Conservation (phyloP, 1,140 invertebrate genomes). For the Cardiocondyla obscurior region DNA sequence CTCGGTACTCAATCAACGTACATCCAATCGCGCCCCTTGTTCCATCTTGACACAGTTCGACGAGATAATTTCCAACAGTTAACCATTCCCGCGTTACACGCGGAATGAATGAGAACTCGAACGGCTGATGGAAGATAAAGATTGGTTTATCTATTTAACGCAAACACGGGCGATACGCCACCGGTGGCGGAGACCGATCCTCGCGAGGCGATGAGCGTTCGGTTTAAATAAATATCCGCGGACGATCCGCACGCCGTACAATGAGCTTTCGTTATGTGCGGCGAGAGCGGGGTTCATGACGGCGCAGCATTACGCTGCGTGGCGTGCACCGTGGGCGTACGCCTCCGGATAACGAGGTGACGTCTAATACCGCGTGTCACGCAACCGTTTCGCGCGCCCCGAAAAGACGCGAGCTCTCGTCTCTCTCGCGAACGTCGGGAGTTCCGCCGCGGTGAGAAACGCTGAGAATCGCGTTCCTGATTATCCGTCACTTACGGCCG, state of each 20-base stretch:
- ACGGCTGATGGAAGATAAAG: background rate
- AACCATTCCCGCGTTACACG: constrained; percentile 29
- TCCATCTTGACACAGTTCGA: constrained; percentile 49
- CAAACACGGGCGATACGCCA: background rate
- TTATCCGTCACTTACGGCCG: constrained; percentile 30
- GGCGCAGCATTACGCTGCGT: background rate
- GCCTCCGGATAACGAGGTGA: constrained; percentile 28
- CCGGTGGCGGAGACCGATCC: background rate
- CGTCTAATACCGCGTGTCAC: constrained; percentile 31
- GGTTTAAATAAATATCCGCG: background rate
- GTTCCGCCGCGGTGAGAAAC: constrained; percentile 41
- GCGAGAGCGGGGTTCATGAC: constrained; percentile 2
- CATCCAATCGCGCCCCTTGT: constrained; percentile 50
- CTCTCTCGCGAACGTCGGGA: constrained; percentile 17
- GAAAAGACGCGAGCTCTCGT: background rate
- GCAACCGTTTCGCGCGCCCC: constrained; percentile 10
- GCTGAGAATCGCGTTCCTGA: constrained; percentile 22
- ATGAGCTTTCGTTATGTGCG: background rate
- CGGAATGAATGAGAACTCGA: constrained; percentile 14
- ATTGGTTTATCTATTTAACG: constrained; percentile 14
- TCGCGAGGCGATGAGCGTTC: background rate
- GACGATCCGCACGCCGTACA: background rate
- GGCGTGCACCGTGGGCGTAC: constrained; percentile 27
- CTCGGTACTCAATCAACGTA: constrained; percentile 54
- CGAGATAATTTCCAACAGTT: constrained; percentile 52